phyloP scores from a whole-genome alignment of 2,888 invertebrate species.

The Trilocha varians region DNA sequence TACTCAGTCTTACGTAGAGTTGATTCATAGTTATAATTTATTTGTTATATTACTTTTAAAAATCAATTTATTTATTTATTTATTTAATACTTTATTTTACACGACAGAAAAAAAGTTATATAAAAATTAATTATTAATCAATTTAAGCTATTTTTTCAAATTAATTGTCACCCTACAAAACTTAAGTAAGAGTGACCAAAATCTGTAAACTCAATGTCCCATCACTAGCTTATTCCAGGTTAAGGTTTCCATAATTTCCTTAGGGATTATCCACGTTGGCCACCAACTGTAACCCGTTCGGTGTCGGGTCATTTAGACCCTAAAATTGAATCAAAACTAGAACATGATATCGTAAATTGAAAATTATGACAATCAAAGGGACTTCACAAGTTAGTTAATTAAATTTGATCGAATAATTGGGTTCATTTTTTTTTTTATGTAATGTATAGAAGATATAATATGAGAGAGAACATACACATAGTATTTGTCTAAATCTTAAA shows the following conservation, averaged over 20 bases:
- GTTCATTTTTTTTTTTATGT: not conserved
- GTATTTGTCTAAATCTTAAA: no score
- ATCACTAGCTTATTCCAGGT: conserved; percentile 25
- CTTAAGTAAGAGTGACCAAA: not conserved
- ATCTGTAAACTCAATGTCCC: not conserved
- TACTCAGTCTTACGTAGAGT: no score
- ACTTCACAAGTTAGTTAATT: conserved; percentile 1
- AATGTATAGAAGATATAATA: no score
- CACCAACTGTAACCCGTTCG: conserved; percentile 36
- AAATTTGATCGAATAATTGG: not conserved
- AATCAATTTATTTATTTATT: no score
- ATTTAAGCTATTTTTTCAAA: not conserved
- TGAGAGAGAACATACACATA: no score
- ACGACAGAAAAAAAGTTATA: no score
- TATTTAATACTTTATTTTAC: no score
- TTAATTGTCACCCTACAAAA: not conserved
- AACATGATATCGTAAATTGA: not conserved
- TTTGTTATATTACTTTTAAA: no score
- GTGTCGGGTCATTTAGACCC: conserved; percentile 35
- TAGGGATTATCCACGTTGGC: conserved; percentile 43
- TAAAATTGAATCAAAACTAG: conserved; percentile 23
- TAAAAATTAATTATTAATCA: no score
- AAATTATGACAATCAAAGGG: conserved; percentile 7
- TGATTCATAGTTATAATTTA: no score
- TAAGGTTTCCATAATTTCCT: conserved; percentile 66